Evolutionary conservation across 92 coral and sea anemone species (phyloP).

Genomic region (Phenganax stokvisi): DNA sequence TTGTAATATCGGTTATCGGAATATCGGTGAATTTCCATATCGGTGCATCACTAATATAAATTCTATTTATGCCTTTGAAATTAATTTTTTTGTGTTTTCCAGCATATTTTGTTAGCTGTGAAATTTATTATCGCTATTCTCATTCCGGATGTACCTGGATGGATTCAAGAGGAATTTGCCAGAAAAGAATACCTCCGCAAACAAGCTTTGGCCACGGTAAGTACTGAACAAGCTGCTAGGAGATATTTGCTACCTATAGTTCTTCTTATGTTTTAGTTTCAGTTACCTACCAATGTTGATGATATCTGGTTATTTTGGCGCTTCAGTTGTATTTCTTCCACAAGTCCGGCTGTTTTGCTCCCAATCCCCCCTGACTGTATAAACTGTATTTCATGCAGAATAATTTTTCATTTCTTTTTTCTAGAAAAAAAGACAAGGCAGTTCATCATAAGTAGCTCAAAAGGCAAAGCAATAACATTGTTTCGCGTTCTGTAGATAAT

Average conservation of each 20-base stretch:
- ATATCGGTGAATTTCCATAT: too few species aligned
- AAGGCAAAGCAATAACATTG: not conserved
- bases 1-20: too few species aligned
- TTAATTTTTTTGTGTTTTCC: constrained; percentile 6
- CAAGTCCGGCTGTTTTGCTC: not conserved
- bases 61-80: not conserved
- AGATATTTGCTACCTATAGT: not conserved
- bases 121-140: constrained; percentile 74
- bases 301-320: too few species aligned
- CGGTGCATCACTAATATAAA: too few species aligned
- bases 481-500: too few species aligned
- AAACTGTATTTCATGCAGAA: not conserved
- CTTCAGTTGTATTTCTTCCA: too few species aligned
- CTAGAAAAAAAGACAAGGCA: constrained; percentile 3
- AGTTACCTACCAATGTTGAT: too few species aligned
- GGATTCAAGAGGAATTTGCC: constrained; percentile 94
- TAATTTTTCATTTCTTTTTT: not conserved
- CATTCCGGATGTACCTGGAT: constrained; percentile 96
- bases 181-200: constrained; percentile 72
- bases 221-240: not conserved
- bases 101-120: constrained; percentile 82
- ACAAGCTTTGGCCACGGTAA: constrained; percentile 64
- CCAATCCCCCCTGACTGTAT: not conserved
- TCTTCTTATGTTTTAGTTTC: too few species aligned
- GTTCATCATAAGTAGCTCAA: not conserved